phyloP scores from a whole-genome alignment of 92 coral and sea anemone species.

The Zoanthus sansibaricus region DNA sequence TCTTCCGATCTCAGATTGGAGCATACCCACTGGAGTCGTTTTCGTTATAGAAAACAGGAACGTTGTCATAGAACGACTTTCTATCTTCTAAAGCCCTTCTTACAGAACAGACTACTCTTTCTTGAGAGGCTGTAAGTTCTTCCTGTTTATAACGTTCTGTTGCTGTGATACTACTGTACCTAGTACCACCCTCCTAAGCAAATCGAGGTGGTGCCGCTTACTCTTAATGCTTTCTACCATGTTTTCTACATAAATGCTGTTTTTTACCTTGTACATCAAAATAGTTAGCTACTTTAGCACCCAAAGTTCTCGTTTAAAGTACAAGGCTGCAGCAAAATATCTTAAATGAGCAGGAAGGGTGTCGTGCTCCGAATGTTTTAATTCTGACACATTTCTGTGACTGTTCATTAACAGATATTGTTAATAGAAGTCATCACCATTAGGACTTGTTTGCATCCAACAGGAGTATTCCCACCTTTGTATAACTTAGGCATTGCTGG shows the following conservation, averaged over 20 bases:
- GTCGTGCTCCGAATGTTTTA: background rate
- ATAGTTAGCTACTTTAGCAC: background rate
- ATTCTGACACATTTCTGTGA: background rate
- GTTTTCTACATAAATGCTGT: background rate
- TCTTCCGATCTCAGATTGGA: no score
- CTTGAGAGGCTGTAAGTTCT: no score
- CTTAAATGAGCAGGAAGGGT: background rate
- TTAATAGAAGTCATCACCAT: constrained; percentile 15
- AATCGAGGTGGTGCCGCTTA: no score
- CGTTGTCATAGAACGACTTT: no score
- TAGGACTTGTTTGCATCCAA: constrained; percentile 9
- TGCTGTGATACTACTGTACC: no score
- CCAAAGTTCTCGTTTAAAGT: background rate
- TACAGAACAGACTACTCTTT: no score
- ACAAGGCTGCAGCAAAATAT: background rate
- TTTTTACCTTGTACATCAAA: background rate
- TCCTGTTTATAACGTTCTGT: no score
- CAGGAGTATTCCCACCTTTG: constrained; percentile 8
- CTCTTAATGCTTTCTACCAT: background rate
- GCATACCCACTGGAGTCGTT: constrained; percentile 24
- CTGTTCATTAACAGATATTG: constrained; percentile 21
- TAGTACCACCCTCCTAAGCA: no score
- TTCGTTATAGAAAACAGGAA: no score
- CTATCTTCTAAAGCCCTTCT: no score
- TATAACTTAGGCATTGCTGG: background rate